Evolutionary conservation across 2,113 vertebrate species (phyloP).

Genomic region (Xiphophorus hellerii): DNA sequence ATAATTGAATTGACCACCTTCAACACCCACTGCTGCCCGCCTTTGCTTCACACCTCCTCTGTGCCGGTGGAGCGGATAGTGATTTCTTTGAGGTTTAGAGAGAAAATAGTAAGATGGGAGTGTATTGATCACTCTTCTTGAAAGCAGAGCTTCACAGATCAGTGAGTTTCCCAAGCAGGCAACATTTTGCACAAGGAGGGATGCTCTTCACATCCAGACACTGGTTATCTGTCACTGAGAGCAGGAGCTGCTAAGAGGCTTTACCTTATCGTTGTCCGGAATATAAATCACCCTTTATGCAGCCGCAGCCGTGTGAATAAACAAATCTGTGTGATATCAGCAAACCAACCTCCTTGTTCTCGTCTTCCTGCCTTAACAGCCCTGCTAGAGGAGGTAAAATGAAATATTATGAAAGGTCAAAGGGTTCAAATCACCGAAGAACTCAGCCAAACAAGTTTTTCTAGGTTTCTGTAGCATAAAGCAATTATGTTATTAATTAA

Average conservation of each 20-base stretch:
- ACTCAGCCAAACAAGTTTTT: slow-evolving; percentile 14
- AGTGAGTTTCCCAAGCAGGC: slow-evolving; percentile 60
- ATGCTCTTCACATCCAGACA: slow-evolving; percentile 46
- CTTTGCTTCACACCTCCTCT: slow-evolving; percentile 55
- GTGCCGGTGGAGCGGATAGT: slow-evolving; percentile 43
- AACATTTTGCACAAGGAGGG: slow-evolving; percentile 43
- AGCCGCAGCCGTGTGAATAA: slow-evolving; percentile 44
- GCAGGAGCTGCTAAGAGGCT: slow-evolving; percentile 48
- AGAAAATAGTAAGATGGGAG: slow-evolving; percentile 69
- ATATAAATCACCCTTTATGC: slow-evolving; percentile 62
- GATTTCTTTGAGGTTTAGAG: slow-evolving; percentile 66
- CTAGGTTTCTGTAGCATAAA: slow-evolving; percentile 29
- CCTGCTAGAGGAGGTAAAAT: neutral
- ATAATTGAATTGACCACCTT: slow-evolving; percentile 74
- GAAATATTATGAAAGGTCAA: slow-evolving; percentile 18
- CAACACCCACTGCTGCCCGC: slow-evolving; percentile 51
- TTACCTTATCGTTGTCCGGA: slow-evolving; percentile 65
- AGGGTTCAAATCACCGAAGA: slow-evolving; percentile 15
- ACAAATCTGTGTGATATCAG: slow-evolving; percentile 34
- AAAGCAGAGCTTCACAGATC: slow-evolving; percentile 65
- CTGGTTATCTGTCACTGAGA: slow-evolving; percentile 52
- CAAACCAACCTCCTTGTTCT: slow-evolving; percentile 6
- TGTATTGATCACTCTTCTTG: slow-evolving; percentile 71
- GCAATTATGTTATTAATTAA: slow-evolving; percentile 51
- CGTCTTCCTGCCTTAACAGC: slow-evolving; percentile 23